These are phyloP conservation scores for Eulemur albifrons DNA, from an alignment of 2,797 vertebrate genomes.

Conservation along the genomic window DNA sequence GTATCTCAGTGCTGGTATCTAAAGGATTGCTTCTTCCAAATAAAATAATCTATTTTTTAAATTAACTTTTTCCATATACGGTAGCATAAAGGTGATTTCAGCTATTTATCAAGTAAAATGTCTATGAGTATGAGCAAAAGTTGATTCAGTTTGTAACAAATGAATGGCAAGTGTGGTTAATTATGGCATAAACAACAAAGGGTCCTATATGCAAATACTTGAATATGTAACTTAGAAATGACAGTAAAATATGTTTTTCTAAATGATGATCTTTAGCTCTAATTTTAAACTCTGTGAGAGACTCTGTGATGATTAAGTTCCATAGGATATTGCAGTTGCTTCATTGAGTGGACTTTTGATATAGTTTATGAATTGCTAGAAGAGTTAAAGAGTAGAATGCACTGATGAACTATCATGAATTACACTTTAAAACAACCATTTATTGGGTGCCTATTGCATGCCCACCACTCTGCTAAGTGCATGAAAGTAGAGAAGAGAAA, in stretches of 20 bases:
- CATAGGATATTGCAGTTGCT: not conserved
- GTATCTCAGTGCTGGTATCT: not conserved
- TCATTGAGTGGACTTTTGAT: not conserved
- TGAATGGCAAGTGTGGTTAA: not conserved
- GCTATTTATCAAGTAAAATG: not conserved
- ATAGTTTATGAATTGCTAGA: not conserved
- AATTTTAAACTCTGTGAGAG: not conserved
- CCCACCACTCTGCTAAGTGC: not conserved
- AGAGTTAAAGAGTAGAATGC: not conserved
- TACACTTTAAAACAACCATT: conserved; percentile 35
- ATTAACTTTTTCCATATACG: not conserved
- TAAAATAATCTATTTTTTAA: conserved; percentile 1
- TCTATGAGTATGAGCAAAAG: not conserved
- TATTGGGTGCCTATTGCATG: not conserved
- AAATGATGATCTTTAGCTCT: not conserved
- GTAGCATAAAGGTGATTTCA: not conserved
- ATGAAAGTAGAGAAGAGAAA: conserved; percentile 25
- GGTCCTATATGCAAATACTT: not conserved
- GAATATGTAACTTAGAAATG: not conserved
- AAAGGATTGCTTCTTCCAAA: not conserved
- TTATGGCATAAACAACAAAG: not conserved
- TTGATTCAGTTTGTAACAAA: not conserved
- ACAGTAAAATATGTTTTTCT: not conserved
- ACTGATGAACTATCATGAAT: conserved; percentile 1
- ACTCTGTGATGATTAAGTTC: not conserved